These are phyloP conservation scores for Tamandua tetradactyla DNA, from an alignment of 2,797 vertebrate species.

Conservation along the genomic window DNA sequence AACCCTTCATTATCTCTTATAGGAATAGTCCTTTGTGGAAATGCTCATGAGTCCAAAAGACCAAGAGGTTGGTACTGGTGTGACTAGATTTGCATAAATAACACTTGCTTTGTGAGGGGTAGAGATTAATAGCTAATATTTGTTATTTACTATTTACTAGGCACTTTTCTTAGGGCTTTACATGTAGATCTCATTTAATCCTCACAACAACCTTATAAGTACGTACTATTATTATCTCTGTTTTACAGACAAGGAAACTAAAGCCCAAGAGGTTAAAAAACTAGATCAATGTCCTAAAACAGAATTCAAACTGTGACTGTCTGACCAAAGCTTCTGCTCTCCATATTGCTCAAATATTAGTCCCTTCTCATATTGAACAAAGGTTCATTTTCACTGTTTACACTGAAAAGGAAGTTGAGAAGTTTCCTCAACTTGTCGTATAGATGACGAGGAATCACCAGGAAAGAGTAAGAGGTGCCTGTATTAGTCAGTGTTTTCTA, in stretches of 20 bases:
- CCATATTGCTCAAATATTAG: fast-evolving
- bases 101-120: not conserved
- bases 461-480: not conserved
- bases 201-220: not conserved
- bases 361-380: not conserved
- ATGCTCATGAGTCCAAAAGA: not conserved
- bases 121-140: not conserved
- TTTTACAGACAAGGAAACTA: not conserved
- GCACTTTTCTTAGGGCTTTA: not conserved
- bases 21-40: not conserved
- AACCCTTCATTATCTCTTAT: not conserved
- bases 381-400: not conserved
- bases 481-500: too few species aligned
- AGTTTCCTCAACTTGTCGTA: fast-evolving
- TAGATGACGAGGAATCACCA: not conserved
- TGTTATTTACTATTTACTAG: not conserved
- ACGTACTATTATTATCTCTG: too few species aligned
- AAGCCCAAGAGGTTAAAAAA: too few species aligned
- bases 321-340: not conserved
- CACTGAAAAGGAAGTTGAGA: not conserved
- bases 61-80: too few species aligned
- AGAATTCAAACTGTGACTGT: not conserved
- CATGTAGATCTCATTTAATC: fast-evolving
- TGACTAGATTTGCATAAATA: not conserved
- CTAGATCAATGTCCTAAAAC: not conserved